Evolutionary conservation across 2,797 vertebrate species (phyloP).

Genomic region (Xenentodon cancila): DNA sequence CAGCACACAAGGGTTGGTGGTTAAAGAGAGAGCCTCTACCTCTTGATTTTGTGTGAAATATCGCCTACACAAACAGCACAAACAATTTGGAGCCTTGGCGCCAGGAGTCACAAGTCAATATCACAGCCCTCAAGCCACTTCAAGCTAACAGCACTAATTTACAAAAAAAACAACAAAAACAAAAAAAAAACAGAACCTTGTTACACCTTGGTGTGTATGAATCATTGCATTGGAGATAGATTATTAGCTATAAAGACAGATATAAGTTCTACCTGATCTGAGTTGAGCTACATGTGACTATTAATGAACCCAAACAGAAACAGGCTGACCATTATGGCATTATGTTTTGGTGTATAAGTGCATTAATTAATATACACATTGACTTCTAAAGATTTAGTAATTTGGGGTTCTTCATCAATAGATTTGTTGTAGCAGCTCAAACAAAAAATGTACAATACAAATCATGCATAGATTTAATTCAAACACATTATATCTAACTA

Average conservation of each 20-base stretch:
- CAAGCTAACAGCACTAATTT: slow-evolving; percentile 43
- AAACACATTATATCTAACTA: not conserved
- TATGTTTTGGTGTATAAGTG: no score
- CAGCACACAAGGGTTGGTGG: slow-evolving; percentile 60
- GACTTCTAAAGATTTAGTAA: no score
- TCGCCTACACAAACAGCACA: slow-evolving; percentile 47
- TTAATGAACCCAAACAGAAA: not conserved
- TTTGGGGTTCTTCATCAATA: no score
- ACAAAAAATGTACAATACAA: no score
- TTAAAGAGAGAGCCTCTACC: slow-evolving; percentile 52
- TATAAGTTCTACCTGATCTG: slow-evolving; percentile 20
- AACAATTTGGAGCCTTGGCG: slow-evolving; percentile 45
- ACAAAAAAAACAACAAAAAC: not conserved
- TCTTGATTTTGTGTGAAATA: slow-evolving; percentile 66
- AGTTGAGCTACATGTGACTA: slow-evolving; percentile 7
- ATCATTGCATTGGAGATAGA: slow-evolving; percentile 2
- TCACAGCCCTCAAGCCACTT: slow-evolving; percentile 37
- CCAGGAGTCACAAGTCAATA: slow-evolving; percentile 45
- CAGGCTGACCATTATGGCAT: no score
- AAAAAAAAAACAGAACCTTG: no score
- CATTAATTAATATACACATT: no score
- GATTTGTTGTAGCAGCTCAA: no score
- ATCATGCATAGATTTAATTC: not conserved
- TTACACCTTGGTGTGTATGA: slow-evolving; percentile 4
- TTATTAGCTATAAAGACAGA: slow-evolving; percentile 8